Percentiles rank a stretch among this genome's conserved stretches.
Evolutionary conservation across 2,113 vertebrate genomes (phyloP).

Genomic region (Argyrosomus japonicus): DNA sequence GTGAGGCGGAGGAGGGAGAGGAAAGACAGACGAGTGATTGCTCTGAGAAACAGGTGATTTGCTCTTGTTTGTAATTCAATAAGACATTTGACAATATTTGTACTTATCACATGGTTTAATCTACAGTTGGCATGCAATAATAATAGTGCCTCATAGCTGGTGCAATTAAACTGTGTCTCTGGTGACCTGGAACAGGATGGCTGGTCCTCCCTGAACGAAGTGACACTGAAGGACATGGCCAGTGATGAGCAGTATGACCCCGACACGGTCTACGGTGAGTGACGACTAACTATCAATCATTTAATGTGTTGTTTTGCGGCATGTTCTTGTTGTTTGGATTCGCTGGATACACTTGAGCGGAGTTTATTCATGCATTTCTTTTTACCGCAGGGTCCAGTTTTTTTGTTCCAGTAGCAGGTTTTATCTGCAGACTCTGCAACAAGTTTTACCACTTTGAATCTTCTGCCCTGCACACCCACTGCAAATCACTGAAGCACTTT

Average conservation of each 20-base stretch:
- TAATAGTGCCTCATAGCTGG: neutral
- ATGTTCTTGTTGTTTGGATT: neutral
- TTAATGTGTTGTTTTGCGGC: neutral
- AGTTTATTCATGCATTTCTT: neutral
- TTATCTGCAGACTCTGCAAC: conserved; percentile 93
- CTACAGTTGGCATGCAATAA: neutral
- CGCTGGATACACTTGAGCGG: neutral
- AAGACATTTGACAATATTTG: neutral
- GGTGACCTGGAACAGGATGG: conserved; percentile 65
- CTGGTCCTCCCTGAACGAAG: conserved; percentile 71
- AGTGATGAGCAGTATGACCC: conserved; percentile 82
- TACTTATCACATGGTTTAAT: neutral
- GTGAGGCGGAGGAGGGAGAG: conserved; percentile 74
- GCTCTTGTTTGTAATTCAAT: neutral
- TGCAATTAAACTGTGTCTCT: conserved; percentile 6
- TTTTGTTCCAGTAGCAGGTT: conserved; percentile 93
- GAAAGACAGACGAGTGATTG: conserved; percentile 66
- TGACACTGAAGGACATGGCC: conserved; percentile 75
- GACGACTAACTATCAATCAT: too few relatives aligned
- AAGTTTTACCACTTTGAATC: conserved; percentile 95
- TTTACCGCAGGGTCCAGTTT: conserved; percentile 89
- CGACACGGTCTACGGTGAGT: conserved; percentile 90
- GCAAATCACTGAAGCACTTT: conserved; percentile 95
- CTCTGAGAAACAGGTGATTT: conserved; percentile 66
- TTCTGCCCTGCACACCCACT: conserved; percentile 89